Conservation (phyloP, 2,113 vertebrate genomes). For the Chauna torquata region DNA sequence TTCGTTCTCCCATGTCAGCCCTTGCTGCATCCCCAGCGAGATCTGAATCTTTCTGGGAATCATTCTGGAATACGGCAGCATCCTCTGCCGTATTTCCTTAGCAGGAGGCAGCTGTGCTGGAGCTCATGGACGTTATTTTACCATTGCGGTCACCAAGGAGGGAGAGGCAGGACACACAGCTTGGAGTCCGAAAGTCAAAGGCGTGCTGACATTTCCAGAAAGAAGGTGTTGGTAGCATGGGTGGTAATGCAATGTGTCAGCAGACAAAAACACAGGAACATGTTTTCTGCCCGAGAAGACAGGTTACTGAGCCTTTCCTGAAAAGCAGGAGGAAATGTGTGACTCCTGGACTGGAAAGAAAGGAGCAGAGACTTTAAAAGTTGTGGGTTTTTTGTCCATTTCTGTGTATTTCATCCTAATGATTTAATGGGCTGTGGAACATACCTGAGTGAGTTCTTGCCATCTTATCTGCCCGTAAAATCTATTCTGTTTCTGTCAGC, state of each 20-base stretch:
- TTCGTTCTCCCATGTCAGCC: neutral
- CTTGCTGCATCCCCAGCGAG: neutral
- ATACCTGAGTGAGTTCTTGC: neutral
- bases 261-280: neutral
- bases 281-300: neutral
- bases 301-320: neutral
- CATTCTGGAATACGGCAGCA: neutral
- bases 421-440: neutral
- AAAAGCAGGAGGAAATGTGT: neutral
- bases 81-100: neutral
- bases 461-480: neutral
- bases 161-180: neutral
- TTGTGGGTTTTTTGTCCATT: neutral
- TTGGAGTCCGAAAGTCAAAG: neutral
- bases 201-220: neutral
- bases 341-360: neutral
- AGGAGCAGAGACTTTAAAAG: neutral
- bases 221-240: neutral
- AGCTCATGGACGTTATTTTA: neutral
- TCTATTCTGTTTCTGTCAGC: neutral
- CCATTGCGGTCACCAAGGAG: neutral
- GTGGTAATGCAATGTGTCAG: neutral
- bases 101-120: neutral
- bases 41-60: neutral
- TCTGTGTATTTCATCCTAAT: neutral